A percentile compares a stretch with the other conserved stretches of the same genome.
Conservation (phyloP, 2,113 vertebrate species). For the Aphyosemion australe region DNA sequence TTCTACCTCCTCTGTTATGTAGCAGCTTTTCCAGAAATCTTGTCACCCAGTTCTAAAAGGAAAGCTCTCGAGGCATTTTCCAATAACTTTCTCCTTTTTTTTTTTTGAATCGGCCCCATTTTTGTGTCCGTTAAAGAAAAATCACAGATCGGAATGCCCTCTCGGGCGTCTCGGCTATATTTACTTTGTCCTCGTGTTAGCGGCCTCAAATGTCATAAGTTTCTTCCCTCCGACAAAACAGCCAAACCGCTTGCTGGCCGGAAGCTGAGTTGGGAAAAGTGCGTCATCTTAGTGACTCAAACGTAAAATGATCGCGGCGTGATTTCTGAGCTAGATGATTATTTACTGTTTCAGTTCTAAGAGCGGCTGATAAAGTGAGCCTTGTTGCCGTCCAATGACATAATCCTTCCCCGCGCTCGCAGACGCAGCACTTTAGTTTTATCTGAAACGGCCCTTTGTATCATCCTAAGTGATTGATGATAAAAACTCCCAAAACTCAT, state of each 20-base stretch:
- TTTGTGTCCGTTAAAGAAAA: slow-evolving; percentile 12
- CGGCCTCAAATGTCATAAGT: slow-evolving; percentile 39
- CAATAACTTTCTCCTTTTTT: slow-evolving; percentile 4
- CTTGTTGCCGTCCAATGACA: neutral
- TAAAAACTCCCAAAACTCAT: no score
- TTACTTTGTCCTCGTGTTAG: slow-evolving; percentile 31
- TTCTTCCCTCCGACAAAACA: slow-evolving; percentile 5
- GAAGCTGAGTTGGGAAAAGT: slow-evolving; percentile 5
- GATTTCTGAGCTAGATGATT: slow-evolving; percentile 15
- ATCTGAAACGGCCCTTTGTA: slow-evolving; percentile 63
- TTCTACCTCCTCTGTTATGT: neutral
- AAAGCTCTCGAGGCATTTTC: slow-evolving; percentile 4
- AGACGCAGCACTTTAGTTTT: slow-evolving; percentile 48
- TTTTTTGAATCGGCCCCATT: slow-evolving; percentile 7
- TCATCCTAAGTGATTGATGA: slow-evolving; percentile 50
- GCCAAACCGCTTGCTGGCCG: neutral
- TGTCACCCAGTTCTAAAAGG: slow-evolving; percentile 15
- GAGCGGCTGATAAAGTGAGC: slow-evolving; percentile 19
- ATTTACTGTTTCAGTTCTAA: slow-evolving; percentile 15
- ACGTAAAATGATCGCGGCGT: slow-evolving; percentile 2
- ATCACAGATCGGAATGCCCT: slow-evolving; percentile 25
- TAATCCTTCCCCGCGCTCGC: neutral
- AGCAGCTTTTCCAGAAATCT: slow-evolving; percentile 6
- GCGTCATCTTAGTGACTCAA: slow-evolving; percentile 7
- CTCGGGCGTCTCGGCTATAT: slow-evolving; percentile 27